These are phyloP conservation scores for Allolobophora icterica DNA, from an alignment of 2,888 invertebrate genomes.

Conservation along the genomic window DNA sequence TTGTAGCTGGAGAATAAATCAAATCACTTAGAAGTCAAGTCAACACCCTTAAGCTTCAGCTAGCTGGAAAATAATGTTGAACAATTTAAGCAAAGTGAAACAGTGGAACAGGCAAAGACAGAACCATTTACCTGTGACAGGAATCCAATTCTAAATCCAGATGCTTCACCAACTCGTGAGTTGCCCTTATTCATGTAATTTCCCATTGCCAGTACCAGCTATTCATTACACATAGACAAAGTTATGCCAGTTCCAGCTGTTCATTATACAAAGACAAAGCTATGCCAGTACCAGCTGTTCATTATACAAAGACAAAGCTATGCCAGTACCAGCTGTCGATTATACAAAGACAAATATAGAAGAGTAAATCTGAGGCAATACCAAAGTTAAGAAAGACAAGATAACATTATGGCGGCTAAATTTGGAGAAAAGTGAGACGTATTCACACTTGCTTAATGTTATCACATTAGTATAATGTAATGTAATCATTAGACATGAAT, in stretches of 20 bases:
- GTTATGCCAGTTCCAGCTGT: constrained; percentile 62
- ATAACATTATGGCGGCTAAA: too few species aligned
- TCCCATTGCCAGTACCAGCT: constrained; percentile 65
- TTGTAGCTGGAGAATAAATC: neutral
- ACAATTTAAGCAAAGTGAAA: neutral
- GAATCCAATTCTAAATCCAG: constrained; percentile 62
- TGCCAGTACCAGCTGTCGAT: constrained; percentile 52
- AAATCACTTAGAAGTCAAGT: neutral
- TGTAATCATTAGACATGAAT: too few species aligned
- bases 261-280: neutral
- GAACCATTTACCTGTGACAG: constrained; percentile 55
- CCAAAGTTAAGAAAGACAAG: too few species aligned
- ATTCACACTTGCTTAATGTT: too few species aligned
- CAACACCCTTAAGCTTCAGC: neutral
- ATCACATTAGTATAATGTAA: too few species aligned
- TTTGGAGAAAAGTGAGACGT: too few species aligned
- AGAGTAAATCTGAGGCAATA: neutral
- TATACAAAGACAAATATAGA: neutral
- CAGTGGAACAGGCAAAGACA: neutral
- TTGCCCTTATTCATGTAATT: constrained; percentile 65
- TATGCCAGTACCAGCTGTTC: constrained; percentile 52
- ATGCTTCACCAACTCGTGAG: constrained; percentile 59
- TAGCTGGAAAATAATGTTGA: neutral
- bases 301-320: neutral
- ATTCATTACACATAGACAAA: constrained; percentile 32